Evolutionary conservation across 2,797 vertebrate genomes (phyloP).

Genomic region (Enteromius trimaculatus): DNA sequence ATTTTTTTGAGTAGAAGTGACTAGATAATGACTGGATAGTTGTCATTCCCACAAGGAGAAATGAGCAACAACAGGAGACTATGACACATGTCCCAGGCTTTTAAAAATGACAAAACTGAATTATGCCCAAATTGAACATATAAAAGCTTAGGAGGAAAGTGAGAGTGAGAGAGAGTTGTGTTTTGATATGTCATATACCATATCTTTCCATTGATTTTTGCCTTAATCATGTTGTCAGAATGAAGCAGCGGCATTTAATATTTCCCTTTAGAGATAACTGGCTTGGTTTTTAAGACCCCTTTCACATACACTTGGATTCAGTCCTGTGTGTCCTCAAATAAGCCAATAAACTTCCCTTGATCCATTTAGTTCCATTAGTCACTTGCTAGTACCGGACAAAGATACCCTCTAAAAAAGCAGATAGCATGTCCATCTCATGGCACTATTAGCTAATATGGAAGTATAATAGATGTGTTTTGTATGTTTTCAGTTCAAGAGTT

Average conservation of each 20-base stretch:
- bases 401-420: constrained; percentile 56
- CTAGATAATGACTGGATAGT: background rate
- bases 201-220: constrained; percentile 51
- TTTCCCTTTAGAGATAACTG: constrained; percentile 64
- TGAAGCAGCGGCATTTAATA: constrained; percentile 60
- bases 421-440: constrained; percentile 2
- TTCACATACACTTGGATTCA: constrained; percentile 60
- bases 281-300: constrained; percentile 62
- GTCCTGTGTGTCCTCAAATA: constrained; percentile 64
- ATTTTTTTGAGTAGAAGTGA: background rate
- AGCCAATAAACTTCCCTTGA: constrained; percentile 72
- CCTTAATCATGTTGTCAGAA: constrained; percentile 53
- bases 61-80: constrained; percentile 12
- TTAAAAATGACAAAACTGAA: constrained; percentile 29
- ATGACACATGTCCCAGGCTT: background rate
- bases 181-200: constrained; percentile 4
- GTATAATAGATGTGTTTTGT: constrained; percentile 58
- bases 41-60: background rate
- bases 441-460: background rate
- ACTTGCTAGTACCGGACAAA: constrained; percentile 59
- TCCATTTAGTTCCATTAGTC: constrained; percentile 73
- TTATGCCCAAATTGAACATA: constrained; percentile 24
- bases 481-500: background rate
- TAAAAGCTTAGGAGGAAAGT: constrained; percentile 31
- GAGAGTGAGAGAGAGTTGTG: background rate